These are phyloP conservation scores for Embidobia sp. DNA, from an alignment of 2,888 invertebrate genomes.

Conservation along the genomic window DNA sequence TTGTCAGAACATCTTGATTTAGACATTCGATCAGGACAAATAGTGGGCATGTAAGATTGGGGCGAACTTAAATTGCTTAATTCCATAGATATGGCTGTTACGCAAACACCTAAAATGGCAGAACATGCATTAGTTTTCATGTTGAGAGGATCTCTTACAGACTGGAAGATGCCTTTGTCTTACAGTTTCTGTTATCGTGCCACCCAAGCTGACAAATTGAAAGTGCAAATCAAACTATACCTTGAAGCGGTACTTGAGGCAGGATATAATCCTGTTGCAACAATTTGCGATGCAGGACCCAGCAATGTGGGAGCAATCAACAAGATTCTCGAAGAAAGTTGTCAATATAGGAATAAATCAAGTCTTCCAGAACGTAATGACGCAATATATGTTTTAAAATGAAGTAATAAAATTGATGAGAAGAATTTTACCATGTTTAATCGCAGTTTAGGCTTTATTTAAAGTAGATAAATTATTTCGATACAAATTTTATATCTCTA, in stretches of 20 bases:
- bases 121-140: constrained; percentile 24
- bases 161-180: constrained; percentile 13
- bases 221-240: constrained; percentile 1
- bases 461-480: no score
- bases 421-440: no score
- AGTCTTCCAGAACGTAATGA: constrained; percentile 11
- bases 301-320: neutral
- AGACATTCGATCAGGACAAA: neutral
- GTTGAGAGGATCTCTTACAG: neutral
- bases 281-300: neutral
- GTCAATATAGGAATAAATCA: neutral
- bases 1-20: neutral
- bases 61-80: neutral
- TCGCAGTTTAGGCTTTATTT: no score
- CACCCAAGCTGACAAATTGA: neutral
- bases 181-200: constrained; percentile 4
- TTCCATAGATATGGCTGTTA: neutral
- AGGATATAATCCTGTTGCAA: neutral
- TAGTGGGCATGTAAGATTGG: constrained; percentile 13
- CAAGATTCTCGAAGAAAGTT: neutral
- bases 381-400: no score
- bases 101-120: neutral
- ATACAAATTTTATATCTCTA: no score
- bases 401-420: no score
- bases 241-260: neutral